Conservation (phyloP, 2,113 vertebrate species). For the Recurvirostra avosetta region DNA sequence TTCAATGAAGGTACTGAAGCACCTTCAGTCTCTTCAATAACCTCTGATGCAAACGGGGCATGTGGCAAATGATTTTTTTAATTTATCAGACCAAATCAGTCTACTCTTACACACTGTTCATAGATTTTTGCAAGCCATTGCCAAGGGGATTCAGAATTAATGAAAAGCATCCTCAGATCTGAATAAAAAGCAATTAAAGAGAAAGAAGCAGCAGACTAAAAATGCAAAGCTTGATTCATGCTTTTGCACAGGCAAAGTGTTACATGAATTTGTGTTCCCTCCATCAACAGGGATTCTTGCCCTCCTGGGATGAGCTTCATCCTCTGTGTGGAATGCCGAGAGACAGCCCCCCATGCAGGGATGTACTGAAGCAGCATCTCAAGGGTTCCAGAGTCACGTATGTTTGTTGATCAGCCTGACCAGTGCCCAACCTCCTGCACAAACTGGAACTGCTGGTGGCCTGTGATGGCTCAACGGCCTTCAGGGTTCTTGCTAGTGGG, state of each 20-base stretch:
- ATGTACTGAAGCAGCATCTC: background rate
- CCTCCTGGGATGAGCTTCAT: background rate
- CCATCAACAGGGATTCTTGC: background rate
- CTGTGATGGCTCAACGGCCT: background rate
- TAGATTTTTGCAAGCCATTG: background rate
- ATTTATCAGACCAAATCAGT: background rate
- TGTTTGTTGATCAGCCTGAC: background rate
- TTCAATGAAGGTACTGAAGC: background rate
- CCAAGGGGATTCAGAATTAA: background rate
- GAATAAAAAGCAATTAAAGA: slow-evolving; percentile 6
- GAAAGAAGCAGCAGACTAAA: background rate
- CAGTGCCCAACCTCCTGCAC: background rate
- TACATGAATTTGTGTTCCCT: background rate
- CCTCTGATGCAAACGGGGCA: background rate
- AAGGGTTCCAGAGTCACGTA: background rate
- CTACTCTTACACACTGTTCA: background rate
- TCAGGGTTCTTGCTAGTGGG: background rate
- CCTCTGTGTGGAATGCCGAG: background rate
- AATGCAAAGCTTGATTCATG: background rate
- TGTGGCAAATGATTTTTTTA: background rate
- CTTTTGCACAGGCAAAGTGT: background rate
- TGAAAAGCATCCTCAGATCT: background rate
- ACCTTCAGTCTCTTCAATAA: background rate
- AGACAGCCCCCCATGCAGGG: too few relatives aligned
- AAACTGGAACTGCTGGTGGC: background rate